Conservation (phyloP, 2,888 invertebrate species). For the Spicauda simplicius region DNA sequence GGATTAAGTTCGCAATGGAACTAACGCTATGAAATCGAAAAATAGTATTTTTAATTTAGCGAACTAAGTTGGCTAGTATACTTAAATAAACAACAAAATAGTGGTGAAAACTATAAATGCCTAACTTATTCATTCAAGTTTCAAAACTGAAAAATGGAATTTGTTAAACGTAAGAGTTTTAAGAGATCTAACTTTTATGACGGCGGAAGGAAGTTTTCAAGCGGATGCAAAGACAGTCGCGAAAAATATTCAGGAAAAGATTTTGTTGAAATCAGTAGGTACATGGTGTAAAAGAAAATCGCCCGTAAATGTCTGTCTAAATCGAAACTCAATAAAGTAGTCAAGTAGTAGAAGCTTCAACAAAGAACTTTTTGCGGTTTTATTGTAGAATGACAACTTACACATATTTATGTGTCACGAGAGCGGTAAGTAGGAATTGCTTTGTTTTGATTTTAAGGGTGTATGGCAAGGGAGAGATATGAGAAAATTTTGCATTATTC, state of each 20-base stretch:
- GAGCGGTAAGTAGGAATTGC: no score
- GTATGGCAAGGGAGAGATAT: no score
- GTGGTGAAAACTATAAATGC: not conserved
- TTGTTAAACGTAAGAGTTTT: conserved; percentile 19
- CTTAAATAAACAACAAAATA: not conserved
- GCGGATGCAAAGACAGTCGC: conserved; percentile 16
- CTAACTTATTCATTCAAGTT: not conserved
- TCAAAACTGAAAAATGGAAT: conserved; percentile 14
- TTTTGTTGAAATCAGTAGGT: not conserved
- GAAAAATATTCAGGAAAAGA: conserved; percentile 3
- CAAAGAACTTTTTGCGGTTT: no score
- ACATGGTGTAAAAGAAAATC: not conserved
- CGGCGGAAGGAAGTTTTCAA: conserved; percentile 21
- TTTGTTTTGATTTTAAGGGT: no score
- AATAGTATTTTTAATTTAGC: no score
- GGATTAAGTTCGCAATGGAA: no score
- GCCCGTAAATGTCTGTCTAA: not conserved
- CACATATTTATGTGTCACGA: no score
- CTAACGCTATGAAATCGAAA: no score
- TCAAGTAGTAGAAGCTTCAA: no score
- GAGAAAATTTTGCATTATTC: no score
- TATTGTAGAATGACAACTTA: no score
- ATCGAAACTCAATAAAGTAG: not conserved
- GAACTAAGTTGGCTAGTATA: not conserved
- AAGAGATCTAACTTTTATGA: conserved; percentile 21